Evolutionary conservation across 2,888 invertebrate species (phyloP), one percentile per base, ranked within the genome.

Genomic region (Sturmia bella): DNA sequence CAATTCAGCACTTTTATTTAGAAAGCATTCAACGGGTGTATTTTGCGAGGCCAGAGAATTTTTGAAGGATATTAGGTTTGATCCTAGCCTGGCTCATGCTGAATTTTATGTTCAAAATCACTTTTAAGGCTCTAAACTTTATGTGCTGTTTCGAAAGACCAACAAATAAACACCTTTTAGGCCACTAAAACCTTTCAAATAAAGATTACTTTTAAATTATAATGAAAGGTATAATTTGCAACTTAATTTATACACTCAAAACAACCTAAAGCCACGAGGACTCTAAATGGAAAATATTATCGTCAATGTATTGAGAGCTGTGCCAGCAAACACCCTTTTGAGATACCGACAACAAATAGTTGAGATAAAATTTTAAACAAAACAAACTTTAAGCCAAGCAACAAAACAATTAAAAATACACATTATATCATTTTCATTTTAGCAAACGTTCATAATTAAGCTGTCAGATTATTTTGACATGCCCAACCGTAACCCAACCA

Each of bases 401-500:
- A 27, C 37, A 37, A 43, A 24, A 63, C 32, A 73, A 73, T 5
- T 37, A 39, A 63, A 63, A 72, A 50, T 41, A 15, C 52, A 48
- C 72, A 66, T 74, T 79, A 79, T 83, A 79, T 79, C 73, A 76
- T 64, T 83, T 83, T 79, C 83, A 80, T 80, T 32, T 82, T 82
- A 75, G 72, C 56, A 64, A 80, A 86, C 86, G 86, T 87, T 57
- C 87, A 89, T 89, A 89, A 89, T 89, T 89, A 89, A 89, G 87
- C 86, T 89, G 89, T 89, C 89, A 86, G 89, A 89, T 89, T 89
- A 89, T 89, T 89, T 87, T 88, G 89, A 88, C 89, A 89, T 86
- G 85, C 78, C 85, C 84, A 84, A 86, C 84, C 85, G 85, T 83
- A 85, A 85, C 77, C 69, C 54, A 57, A 81, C 57, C 77, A 83